Evolutionary conservation across 2,888 invertebrate species (phyloP), one percentile per base, ranked within the genome.

Genomic region (Nephrocerus scutellatus): DNA sequence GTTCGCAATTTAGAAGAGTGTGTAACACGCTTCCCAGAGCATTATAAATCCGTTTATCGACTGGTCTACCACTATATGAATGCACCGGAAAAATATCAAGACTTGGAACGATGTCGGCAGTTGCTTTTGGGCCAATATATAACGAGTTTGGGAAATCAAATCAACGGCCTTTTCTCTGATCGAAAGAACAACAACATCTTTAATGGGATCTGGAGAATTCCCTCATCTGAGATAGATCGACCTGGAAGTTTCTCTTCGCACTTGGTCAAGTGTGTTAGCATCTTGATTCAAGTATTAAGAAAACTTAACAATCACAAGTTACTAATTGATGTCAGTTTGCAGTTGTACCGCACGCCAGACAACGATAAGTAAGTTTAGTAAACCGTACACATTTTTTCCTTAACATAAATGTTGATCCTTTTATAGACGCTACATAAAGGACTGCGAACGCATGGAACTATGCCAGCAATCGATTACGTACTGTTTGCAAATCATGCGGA

Each of bases 131-230:
- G 79, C 0, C 80, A 76, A 43, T 84, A 83, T 50, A 75, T 72
- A 35, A 79, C 82, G 28, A 75, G 77, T 48, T 70, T 75, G 32
- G 77, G 77, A 10, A 77, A 80, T 59, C 75, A 79, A 46, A 74
- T 87, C 33, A 79, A 76, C 51, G 93, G 93, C 8, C 71, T 95
- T 10, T 95, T 93, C 62, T 77, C 79, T 23, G 91, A 92, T 53
- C 74, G 88, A 34, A 92, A 85, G 65, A 75, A 75, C 36, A 80
- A 77, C 14, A 92, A 93, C 65, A 89, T 93, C 58, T 93, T 93
- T 54, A 88, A 90, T 70, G 85, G 91, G 31, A 83, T 95, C 39
- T 95, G 93, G 93, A 76, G 90, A 51, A 89, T 91, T 60, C 92
- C 91, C 0, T 76, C 82, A 3, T 77, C 77, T 41, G 95, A 96